A percentile compares a stretch with the other conserved stretches of the same genome.
These are phyloP conservation scores for Melanitta fusca DNA, from an alignment of 2,797 vertebrate genomes.

Conservation along the genomic window DNA sequence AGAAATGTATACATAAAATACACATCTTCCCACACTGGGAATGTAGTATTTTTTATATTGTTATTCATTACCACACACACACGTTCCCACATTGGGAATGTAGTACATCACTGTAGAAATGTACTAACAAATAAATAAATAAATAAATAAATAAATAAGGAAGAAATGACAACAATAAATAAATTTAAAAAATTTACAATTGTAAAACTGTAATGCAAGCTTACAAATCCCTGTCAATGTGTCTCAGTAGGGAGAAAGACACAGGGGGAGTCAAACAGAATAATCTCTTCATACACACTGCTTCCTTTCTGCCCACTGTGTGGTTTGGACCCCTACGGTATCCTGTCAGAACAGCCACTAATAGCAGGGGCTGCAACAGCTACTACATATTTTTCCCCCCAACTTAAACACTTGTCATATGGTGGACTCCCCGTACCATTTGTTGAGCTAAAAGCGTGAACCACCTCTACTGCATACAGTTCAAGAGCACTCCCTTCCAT, in stretches of 20 bases:
- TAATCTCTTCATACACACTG: not conserved
- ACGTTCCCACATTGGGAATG: not conserved
- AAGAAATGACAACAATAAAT: not conserved
- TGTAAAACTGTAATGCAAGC: not conserved
- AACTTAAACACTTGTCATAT: not conserved
- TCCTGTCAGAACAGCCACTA: constrained; percentile 4
- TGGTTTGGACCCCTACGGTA: not conserved
- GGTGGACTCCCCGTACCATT: not conserved
- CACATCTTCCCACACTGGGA: too few relatives aligned
- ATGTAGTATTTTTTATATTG: too few relatives aligned
- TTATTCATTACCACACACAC: too few relatives aligned
- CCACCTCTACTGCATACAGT: not conserved
- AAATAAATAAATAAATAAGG: not conserved
- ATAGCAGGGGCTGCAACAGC: not conserved
- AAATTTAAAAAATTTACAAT: not conserved
- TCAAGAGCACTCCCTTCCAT: not conserved
- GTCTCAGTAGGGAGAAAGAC: not conserved
- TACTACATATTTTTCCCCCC: not conserved
- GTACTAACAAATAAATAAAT: not conserved
- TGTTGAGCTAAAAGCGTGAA: not conserved
- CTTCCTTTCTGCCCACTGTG: not conserved
- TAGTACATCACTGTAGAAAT: not conserved
- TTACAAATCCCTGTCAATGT: constrained; percentile 6
- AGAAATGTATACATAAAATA: not conserved
- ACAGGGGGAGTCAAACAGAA: not conserved